Evolutionary conservation across 2,113 vertebrate genomes (phyloP).

Genomic region (Mandrillus leucophaeus): DNA sequence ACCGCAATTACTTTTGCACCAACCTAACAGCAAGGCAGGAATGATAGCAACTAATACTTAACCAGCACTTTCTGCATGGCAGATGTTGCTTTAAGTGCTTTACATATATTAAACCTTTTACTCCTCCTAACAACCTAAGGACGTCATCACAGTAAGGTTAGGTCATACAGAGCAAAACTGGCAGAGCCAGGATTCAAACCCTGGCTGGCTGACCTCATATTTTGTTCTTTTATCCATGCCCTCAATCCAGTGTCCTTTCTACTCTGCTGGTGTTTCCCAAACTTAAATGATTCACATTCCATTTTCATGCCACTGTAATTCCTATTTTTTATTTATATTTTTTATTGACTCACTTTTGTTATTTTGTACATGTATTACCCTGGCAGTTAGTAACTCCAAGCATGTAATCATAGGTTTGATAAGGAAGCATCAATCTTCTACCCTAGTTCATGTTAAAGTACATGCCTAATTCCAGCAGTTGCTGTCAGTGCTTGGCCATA

Average conservation of each 20-base stretch:
- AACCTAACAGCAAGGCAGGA: not conserved
- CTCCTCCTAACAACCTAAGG: not conserved
- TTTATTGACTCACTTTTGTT: not conserved
- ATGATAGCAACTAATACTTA: conserved; percentile 26
- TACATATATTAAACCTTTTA: not conserved
- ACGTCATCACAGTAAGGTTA: not conserved
- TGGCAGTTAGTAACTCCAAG: not conserved
- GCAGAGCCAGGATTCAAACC: not conserved
- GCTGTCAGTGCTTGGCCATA: not conserved
- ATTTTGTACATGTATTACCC: not conserved
- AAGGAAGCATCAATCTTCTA: not conserved
- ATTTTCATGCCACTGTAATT: not conserved
- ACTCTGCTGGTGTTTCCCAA: not conserved
- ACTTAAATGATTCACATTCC: not conserved
- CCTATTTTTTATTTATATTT: no score
- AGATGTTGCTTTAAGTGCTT: not conserved
- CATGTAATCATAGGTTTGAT: not conserved
- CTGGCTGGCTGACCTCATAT: not conserved
- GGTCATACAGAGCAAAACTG: not conserved
- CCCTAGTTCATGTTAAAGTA: not conserved
- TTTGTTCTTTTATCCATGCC: not conserved
- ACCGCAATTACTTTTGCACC: no score
- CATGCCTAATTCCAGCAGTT: not conserved
- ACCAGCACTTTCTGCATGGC: not conserved
- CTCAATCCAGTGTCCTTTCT: not conserved